Conservation (phyloP, 2,888 invertebrate genomes). For the Trisateles emortualis region DNA sequence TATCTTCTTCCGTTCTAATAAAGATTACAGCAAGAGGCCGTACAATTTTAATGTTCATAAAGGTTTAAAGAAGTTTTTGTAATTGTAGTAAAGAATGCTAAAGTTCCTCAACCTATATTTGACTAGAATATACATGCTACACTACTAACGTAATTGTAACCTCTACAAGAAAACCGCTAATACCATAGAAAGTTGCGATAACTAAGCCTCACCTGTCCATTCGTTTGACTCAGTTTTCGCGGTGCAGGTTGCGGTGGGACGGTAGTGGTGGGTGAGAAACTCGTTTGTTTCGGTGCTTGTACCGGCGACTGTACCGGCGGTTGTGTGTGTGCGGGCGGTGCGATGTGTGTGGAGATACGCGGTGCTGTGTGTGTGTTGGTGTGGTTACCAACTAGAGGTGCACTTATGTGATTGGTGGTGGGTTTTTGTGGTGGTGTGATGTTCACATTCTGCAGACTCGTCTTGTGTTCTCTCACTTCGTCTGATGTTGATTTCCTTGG, state of each 20-base stretch:
- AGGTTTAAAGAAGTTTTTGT: no score
- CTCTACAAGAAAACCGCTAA: conserved; percentile 7
- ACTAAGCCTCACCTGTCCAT: conserved; percentile 75
- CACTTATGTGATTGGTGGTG: conserved; percentile 63
- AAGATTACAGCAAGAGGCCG: no score
- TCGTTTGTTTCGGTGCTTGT: conserved; percentile 53
- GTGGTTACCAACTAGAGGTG: conserved; percentile 52
- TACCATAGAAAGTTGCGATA: conserved; percentile 29
- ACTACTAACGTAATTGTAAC: neutral
- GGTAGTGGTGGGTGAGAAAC: conserved; percentile 42
- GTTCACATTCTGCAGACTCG: conserved; percentile 74
- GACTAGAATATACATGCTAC: neutral
- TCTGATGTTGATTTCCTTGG: conserved; percentile 79
- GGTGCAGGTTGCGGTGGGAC: conserved; percentile 82
- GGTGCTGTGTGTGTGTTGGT: conserved; percentile 46
- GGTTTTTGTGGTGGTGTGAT: conserved; percentile 62
- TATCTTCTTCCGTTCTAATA: no score
- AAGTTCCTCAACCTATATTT: no score
- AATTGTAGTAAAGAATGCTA: no score
- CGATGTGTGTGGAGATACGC: conserved; percentile 25
- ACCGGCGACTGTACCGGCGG: conserved; percentile 45
- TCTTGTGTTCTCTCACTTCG: conserved; percentile 80
- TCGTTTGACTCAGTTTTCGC: conserved; percentile 77
- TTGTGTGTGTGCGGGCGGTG: conserved; percentile 25
- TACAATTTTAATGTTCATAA: no score